phyloP scores from a whole-genome alignment of 1,140 invertebrate genomes.

The Papilio dardanus region DNA sequence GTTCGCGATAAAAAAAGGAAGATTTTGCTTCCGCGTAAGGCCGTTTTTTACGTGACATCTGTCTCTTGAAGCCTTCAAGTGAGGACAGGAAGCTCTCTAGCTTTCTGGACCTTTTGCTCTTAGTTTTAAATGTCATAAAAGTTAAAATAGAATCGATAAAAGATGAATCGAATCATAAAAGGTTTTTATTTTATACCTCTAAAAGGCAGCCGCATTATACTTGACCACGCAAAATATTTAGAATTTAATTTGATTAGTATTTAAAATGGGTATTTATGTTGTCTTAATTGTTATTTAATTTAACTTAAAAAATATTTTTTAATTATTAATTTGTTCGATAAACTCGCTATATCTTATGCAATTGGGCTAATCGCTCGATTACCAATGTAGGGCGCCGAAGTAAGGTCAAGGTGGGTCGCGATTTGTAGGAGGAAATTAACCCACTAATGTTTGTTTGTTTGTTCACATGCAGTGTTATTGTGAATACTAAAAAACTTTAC shows the following conservation, averaged over 20 bases:
- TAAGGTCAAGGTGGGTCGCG: conserved; percentile 35
- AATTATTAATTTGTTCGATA: neutral
- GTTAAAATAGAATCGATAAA: too few relatives aligned
- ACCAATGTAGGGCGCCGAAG: conserved; percentile 36
- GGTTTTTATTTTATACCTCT: too few relatives aligned
- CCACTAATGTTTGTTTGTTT: neutral
- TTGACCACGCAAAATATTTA: neutral
- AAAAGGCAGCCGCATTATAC: neutral
- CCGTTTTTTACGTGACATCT: too few relatives aligned
- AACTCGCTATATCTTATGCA: neutral
- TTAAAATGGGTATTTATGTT: neutral
- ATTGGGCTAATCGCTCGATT: conserved; percentile 1
- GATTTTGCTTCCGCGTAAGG: too few relatives aligned
- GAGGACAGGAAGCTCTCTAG: too few relatives aligned
- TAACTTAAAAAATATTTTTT: neutral
- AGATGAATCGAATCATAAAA: too few relatives aligned
- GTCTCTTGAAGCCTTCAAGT: too few relatives aligned
- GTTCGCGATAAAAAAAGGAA: too few relatives aligned
- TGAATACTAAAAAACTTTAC: neutral
- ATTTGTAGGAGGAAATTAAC: conserved; percentile 2
- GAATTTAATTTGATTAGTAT: neutral
- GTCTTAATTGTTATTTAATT: neutral
- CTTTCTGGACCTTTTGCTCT: too few relatives aligned
- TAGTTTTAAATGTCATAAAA: too few relatives aligned
- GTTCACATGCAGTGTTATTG: neutral